phyloP scores from a whole-genome alignment of 2,797 vertebrate species.

The Australoheros facetus region DNA sequence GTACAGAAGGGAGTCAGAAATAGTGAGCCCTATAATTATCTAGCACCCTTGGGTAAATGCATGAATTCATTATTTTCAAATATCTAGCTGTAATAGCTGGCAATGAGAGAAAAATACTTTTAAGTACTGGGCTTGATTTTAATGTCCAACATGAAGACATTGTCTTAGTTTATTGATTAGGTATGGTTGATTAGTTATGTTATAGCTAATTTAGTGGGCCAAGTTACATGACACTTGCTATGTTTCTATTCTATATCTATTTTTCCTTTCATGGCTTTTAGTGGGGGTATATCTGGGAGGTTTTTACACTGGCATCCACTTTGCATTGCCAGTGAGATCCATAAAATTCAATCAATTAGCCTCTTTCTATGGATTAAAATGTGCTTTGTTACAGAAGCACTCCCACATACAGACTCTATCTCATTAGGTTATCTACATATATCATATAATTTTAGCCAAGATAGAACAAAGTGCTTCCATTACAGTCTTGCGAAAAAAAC shows the following conservation, averaged over 20 bases:
- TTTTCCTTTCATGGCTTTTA: background rate
- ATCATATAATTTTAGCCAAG: background rate
- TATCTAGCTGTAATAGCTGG: slow-evolving; percentile 46
- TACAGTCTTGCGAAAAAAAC: background rate
- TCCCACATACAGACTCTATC: slow-evolving; percentile 2
- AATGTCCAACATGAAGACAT: background rate
- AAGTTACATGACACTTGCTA: background rate
- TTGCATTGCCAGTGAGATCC: background rate
- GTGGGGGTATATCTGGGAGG: background rate
- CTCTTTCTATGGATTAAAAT: background rate
- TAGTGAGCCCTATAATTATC: slow-evolving; percentile 56
- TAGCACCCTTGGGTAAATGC: slow-evolving; percentile 46
- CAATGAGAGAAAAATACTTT: slow-evolving; percentile 27
- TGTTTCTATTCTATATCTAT: background rate
- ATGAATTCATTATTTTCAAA: slow-evolving; percentile 59
- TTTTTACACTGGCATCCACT: background rate
- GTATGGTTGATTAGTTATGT: background rate
- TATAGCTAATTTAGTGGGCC: background rate
- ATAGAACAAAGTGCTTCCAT: slow-evolving; percentile 7
- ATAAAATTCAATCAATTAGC: slow-evolving; percentile 4
- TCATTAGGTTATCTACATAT: slow-evolving; percentile 3
- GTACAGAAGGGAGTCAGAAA: slow-evolving; percentile 33
- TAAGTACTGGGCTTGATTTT: slow-evolving; percentile 20
- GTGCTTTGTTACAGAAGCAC: background rate
- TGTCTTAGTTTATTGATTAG: background rate